Conservation (phyloP, 2,113 vertebrate genomes). For the Caracal caracal region DNA sequence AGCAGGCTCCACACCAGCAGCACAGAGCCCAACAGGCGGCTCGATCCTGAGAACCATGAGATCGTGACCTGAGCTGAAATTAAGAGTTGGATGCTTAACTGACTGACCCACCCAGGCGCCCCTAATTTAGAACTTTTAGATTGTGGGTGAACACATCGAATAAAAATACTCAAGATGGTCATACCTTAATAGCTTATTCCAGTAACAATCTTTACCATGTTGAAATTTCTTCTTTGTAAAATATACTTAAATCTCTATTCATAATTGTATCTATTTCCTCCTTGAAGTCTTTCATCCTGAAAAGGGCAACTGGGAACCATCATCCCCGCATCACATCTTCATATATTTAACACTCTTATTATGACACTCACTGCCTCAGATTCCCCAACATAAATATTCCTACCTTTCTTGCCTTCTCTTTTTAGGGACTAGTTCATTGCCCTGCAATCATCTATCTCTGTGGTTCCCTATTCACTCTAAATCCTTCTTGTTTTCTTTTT, state of each 20-base stretch:
- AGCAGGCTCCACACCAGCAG: too few relatives aligned
- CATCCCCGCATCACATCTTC: background rate
- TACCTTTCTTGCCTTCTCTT: background rate
- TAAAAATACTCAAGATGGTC: background rate
- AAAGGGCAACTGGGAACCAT: background rate
- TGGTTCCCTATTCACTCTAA: background rate
- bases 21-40: too few relatives aligned
- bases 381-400: background rate
- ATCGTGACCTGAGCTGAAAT: too few relatives aligned
- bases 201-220: background rate
- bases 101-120: too few relatives aligned
- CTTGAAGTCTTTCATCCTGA: background rate
- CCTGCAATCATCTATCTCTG: background rate
- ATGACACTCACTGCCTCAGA: background rate
- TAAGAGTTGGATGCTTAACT: too few relatives aligned
- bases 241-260: background rate
- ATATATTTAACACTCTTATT: background rate
- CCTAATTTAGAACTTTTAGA: background rate
- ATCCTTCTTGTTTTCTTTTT: background rate
- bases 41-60: too few relatives aligned
- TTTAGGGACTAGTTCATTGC: background rate
- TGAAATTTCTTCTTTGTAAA: background rate
- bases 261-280: background rate
- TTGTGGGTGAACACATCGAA: background rate
- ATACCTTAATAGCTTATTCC: background rate